A percentile compares a stretch with the other conserved stretches of the same genome.
phyloP scores from a whole-genome alignment of 2,888 invertebrate species.

The Oscheius sp. region DNA sequence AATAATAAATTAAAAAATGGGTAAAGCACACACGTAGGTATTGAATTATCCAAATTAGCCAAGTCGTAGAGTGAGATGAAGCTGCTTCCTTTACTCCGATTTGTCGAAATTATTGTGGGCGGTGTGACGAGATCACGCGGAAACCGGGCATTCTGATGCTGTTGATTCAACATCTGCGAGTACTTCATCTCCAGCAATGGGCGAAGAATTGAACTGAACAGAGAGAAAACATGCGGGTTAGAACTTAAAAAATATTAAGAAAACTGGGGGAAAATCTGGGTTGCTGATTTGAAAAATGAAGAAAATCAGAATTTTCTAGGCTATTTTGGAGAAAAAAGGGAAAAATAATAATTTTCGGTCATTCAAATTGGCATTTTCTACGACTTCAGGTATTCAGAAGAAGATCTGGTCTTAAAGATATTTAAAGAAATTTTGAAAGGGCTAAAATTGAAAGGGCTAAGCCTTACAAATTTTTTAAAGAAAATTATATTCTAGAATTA shows the following conservation, averaged over 20 bases:
- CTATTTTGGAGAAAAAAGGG: no score
- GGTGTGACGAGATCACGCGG: conserved; percentile 32
- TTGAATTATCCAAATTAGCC: conserved; percentile 30
- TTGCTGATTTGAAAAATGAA: no score
- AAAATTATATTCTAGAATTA: neutral
- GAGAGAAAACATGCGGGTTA: conserved; percentile 26
- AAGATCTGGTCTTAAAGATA: no score
- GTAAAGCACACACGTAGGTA: conserved; percentile 37
- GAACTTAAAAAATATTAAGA: neutral
- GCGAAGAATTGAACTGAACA: conserved; percentile 40
- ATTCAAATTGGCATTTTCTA: no score
- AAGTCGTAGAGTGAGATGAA: conserved; percentile 38
- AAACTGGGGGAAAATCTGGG: no score
- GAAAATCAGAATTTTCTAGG: neutral
- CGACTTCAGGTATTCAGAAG: neutral
- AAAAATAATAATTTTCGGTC: neutral
- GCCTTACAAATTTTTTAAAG: no score
- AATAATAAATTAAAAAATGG: conserved; percentile 10
- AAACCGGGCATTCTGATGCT: conserved; percentile 5
- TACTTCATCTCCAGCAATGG: conserved; percentile 36
- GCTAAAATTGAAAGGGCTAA: no score
- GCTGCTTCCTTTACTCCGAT: conserved; percentile 10
- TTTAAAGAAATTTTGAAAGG: no score
- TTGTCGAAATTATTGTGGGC: conserved; percentile 30
- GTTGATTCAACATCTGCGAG: neutral